Evolutionary conservation across 2,888 invertebrate species (phyloP).

Genomic region (Nemotelus pantherinus): DNA sequence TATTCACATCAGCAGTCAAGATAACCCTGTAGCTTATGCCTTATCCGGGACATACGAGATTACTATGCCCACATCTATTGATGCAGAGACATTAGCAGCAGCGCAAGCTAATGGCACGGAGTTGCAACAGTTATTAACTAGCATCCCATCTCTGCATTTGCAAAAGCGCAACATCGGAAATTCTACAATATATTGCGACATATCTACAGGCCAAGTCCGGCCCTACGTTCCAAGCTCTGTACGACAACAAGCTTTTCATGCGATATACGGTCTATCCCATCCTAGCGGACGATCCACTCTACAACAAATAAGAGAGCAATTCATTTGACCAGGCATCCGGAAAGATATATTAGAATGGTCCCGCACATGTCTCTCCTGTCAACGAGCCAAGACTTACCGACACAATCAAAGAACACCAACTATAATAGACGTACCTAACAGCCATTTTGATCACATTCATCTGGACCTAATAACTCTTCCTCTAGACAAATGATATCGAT

Average conservation of each 20-base stretch:
- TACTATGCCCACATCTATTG: background rate
- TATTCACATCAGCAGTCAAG: background rate
- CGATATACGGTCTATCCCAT: slow-evolving; percentile 49
- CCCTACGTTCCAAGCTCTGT: slow-evolving; percentile 21
- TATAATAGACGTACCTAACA: background rate
- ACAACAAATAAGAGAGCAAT: slow-evolving; percentile 39
- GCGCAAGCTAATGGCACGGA: background rate
- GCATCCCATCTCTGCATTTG: too few relatives aligned
- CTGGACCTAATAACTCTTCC: slow-evolving; percentile 59
- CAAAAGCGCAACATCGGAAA: too few relatives aligned
- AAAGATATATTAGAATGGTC: background rate
- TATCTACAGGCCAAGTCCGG: background rate
- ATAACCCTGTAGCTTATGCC: background rate
- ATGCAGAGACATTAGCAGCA: background rate
- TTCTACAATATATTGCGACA: background rate
- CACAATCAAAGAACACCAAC: background rate
- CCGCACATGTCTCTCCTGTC: background rate
- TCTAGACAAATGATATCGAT: slow-evolving; percentile 59
- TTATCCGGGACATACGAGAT: background rate
- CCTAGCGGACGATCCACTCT: slow-evolving; percentile 33
- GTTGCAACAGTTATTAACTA: too few relatives aligned
- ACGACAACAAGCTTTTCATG: slow-evolving; percentile 47
- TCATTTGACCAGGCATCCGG: slow-evolving; percentile 44
- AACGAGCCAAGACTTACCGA: background rate
- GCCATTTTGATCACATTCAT: slow-evolving; percentile 51